A percentile compares a stretch with the other conserved stretches of the same genome.
These are phyloP conservation scores for Tenodera sinensis DNA, from an alignment of 2,888 invertebrate genomes.

Conservation along the genomic window DNA sequence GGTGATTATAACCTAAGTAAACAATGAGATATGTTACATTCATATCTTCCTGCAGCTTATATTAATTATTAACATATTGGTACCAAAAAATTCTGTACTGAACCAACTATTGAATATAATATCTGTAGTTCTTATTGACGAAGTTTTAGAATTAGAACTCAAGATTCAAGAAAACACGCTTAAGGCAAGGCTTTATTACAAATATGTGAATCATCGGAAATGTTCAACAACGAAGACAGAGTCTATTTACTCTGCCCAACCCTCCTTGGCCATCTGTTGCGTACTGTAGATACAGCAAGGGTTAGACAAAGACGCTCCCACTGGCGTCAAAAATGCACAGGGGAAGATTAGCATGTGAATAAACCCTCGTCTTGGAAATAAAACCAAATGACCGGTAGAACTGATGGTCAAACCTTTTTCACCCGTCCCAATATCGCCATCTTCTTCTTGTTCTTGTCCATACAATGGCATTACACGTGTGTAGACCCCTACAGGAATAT, in stretches of 20 bases:
- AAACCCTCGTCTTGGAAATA: not conserved
- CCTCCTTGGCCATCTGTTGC: not conserved
- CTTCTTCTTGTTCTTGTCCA: not conserved
- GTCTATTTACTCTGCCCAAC: not conserved
- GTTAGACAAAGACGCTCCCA: not conserved
- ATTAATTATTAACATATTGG: too few relatives aligned
- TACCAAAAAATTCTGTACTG: too few relatives aligned
- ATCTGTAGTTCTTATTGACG: too few relatives aligned
- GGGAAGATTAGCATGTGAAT: not conserved
- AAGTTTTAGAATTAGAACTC: not conserved
- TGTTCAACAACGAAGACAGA: not conserved
- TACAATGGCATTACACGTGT: not conserved
- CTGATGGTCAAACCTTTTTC: constrained; percentile 7
- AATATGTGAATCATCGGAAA: not conserved
- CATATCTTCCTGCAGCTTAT: too few relatives aligned
- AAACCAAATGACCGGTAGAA: constrained; percentile 1
- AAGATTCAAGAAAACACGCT: not conserved
- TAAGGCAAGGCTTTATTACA: not conserved
- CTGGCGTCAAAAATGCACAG: not conserved
- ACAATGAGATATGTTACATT: too few relatives aligned
- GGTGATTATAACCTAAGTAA: too few relatives aligned
- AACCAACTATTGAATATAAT: too few relatives aligned
- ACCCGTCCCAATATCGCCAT: not conserved
- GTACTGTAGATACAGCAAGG: not conserved
- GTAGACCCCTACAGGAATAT: not conserved